Conservation (phyloP, 35 echinoderm and acorn worm genomes). For the Acanthaster planci region DNA sequence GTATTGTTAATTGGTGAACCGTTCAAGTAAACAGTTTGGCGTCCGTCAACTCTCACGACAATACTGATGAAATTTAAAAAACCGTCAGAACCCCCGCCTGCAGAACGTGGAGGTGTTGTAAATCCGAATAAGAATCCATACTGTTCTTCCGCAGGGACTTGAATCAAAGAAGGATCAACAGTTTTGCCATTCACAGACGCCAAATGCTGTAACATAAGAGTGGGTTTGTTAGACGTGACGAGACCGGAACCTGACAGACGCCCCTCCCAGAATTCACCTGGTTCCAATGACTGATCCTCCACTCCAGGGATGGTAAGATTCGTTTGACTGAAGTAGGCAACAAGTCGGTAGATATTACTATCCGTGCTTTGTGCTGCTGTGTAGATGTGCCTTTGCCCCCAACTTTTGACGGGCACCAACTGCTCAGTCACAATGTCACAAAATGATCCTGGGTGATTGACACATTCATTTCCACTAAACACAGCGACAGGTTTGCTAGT, state of each 20-base stretch:
- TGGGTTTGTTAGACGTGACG: slow-evolving; percentile 47
- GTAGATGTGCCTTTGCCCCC: slow-evolving; percentile 61
- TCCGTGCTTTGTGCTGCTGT: slow-evolving; percentile 10
- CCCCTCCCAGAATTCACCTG: slow-evolving; percentile 54
- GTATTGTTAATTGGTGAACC: background rate
- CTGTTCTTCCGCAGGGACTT: slow-evolving; percentile 63
- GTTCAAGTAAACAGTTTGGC: slow-evolving; percentile 39
- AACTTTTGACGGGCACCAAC: slow-evolving; percentile 67
- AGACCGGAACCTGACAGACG: slow-evolving; percentile 42
- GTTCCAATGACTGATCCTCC: background rate
- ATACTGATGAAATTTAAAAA: slow-evolving; percentile 66
- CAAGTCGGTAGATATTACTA: slow-evolving; percentile 38
- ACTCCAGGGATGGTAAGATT: slow-evolving; percentile 35
- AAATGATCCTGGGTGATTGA: background rate
- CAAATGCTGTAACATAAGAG: slow-evolving; percentile 47
- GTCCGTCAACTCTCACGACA: slow-evolving; percentile 41
- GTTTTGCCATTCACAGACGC: slow-evolving; percentile 24
- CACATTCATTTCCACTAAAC: slow-evolving; percentile 49
- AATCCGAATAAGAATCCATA: slow-evolving; percentile 64
- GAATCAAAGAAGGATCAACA: slow-evolving; percentile 68
- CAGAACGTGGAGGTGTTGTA: slow-evolving; percentile 67
- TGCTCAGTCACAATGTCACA: slow-evolving; percentile 65
- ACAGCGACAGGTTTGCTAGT: slow-evolving; percentile 61
- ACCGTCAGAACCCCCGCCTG: slow-evolving; percentile 17
- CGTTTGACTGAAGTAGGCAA: slow-evolving; percentile 47